Conservation (phyloP, 1,140 invertebrate genomes). For the Laupala kohalensis region DNA sequence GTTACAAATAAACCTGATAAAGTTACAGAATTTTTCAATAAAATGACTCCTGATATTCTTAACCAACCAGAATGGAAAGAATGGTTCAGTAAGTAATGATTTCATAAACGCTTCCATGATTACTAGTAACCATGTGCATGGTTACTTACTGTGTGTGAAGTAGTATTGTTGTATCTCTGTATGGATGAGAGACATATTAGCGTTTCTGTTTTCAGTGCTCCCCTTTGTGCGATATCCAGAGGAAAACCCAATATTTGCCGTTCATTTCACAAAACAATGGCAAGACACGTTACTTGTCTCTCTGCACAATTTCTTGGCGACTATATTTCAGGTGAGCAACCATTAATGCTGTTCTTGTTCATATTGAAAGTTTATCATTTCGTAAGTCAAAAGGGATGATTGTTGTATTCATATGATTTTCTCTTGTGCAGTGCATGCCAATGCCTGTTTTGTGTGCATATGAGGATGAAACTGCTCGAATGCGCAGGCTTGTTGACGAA, state of each 20-base stretch:
- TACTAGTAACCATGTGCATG: too few species aligned
- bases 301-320: constrained; percentile 84
- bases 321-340: constrained; percentile 59
- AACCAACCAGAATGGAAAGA: constrained; percentile 88
- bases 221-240: constrained; percentile 84
- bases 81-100: constrained; percentile 75
- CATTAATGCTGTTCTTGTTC: background rate
- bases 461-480: constrained; percentile 67
- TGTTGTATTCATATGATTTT: background rate
- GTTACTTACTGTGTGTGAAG: too few species aligned
- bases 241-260: constrained; percentile 71
- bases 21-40: constrained; percentile 79
- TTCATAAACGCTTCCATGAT: too few species aligned
- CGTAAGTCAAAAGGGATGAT: background rate
- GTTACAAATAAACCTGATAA: constrained; percentile 70
- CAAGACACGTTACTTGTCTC: constrained; percentile 90
- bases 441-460: constrained; percentile 71
- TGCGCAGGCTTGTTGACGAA: constrained; percentile 71
- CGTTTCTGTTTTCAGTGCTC: constrained; percentile 34
- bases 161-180: background rate
- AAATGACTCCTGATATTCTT: constrained; percentile 75
- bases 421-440: constrained; percentile 51
- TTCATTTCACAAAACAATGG: constrained; percentile 88
- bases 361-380: background rate
- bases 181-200: background rate